Base-by-base conservation (phyloP, 2,888 invertebrate species). In the Nemurella pictetii region DNA sequence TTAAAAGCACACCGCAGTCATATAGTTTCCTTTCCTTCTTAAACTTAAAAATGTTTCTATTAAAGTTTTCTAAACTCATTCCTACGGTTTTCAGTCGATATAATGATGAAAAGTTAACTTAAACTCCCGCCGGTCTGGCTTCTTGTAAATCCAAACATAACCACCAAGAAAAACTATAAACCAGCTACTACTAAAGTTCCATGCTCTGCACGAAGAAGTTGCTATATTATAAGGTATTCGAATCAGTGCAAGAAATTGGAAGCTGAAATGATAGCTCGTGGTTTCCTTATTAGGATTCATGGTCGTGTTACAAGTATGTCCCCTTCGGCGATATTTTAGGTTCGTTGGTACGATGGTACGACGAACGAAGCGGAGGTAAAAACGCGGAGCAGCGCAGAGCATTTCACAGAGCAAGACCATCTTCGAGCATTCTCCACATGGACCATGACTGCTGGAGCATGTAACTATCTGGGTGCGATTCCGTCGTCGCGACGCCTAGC, bases 201-300 rank as follows among this genome's bases (percentile, higher is more conserved):
- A 7, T 35, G 35, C 35, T 7, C 4, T 12, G 4, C 35, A 7
- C 35, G 12, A 35, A 35, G 12, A 35, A 35, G 35, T 35, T 7
- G 35, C 35, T 12, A 55, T n/a, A n/a, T n/a, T n/a, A n/a, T n/a
- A n/a, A n/a, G n/a, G 55, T 20, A 20, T 12, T 55, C 1, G 55
- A 55, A 55, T 55, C 55, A 1, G 55, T 55, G 55, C 55, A 55
- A 55, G 55, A 55, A 55, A 55, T 55, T 55, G 78, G 78, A 30
- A 78, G 30, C 30, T 29, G 78, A 78, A 78, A 78, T 30, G 29
- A 30, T 30, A 30, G 55, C 55, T 55, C 55, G 20, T 2, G 26
- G 77, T 27, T 27, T 27, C 78, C 78, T 78, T 78, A 78, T 78
- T 78, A 78, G 78, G 78, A 78, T 78, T 78, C 78, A 78, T n/a